phyloP scores from a whole-genome alignment of 2,888 invertebrate genomes.

The Dione vanillae region DNA sequence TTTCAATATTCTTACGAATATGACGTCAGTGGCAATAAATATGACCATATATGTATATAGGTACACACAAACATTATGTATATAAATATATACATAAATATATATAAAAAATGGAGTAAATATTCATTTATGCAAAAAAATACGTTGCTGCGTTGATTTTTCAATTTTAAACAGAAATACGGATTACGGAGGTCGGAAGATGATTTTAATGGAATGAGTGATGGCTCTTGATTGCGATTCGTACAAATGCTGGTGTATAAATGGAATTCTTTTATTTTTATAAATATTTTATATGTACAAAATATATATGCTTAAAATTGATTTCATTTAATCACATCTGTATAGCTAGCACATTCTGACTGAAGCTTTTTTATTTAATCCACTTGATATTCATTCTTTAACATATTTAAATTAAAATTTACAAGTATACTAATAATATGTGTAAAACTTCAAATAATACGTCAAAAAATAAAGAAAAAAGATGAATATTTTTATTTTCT shows the following conservation, averaged over 20 bases:
- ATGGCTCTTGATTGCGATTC: conserved; percentile 26
- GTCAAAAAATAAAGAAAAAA: too few relatives aligned
- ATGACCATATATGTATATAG: too few relatives aligned
- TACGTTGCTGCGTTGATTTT: conserved; percentile 25
- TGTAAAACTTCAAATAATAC: too few relatives aligned
- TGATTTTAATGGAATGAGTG: conserved; percentile 33
- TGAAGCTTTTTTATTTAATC: background rate
- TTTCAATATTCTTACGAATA: too few relatives aligned
- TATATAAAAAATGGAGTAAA: background rate
- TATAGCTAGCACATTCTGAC: background rate
- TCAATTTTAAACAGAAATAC: conserved; percentile 31
- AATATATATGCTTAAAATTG: background rate
- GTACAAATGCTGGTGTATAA: conserved; percentile 9
- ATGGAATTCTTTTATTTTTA: background rate
- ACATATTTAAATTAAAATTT: too few relatives aligned
- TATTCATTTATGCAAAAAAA: conserved; percentile 22
- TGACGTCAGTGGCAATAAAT: too few relatives aligned
- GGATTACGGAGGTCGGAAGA: conserved; percentile 24
- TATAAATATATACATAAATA: too few relatives aligned
- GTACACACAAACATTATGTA: too few relatives aligned
- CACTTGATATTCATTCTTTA: too few relatives aligned
- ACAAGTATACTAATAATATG: too few relatives aligned
- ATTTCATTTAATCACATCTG: too few relatives aligned
- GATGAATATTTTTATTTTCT: too few relatives aligned
- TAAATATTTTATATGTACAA: background rate